These are phyloP conservation scores for Drosophila simulans DNA, from an alignment of 1,140 invertebrate species.

Conservation along the genomic window DNA sequence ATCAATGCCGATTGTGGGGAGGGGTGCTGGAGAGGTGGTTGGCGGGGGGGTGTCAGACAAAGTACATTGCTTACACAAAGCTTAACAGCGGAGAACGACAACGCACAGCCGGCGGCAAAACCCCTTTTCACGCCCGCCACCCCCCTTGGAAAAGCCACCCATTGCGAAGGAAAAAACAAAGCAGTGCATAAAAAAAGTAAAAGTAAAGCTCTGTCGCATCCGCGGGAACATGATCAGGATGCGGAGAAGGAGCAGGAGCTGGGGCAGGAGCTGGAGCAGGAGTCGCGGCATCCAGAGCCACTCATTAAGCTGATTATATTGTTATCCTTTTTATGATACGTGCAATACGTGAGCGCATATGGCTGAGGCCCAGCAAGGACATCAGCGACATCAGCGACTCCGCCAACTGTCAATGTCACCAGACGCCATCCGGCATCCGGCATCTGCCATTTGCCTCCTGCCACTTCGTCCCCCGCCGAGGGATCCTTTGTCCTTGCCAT, in stretches of 20 bases:
- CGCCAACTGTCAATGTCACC: conserved; percentile 47
- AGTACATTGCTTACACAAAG: conserved; percentile 81
- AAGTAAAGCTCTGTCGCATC: conserved; percentile 78
- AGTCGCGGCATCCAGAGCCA: conserved; percentile 59
- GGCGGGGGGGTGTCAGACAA: conserved; percentile 54
- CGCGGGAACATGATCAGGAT: conserved; percentile 31
- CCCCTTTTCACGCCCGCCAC: conserved; percentile 18
- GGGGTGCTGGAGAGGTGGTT: not conserved
- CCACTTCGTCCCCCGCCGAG: conserved; percentile 3
- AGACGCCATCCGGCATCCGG: conserved; percentile 12
- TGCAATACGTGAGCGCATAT: conserved; percentile 83
- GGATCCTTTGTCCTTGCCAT: conserved; percentile 26
- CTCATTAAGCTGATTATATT: conserved; percentile 84
- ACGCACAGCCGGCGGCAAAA: conserved; percentile 66
- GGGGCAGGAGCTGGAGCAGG: conserved; percentile 1
- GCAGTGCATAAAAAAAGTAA: conserved; percentile 78
- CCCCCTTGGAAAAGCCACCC: conserved; percentile 1
- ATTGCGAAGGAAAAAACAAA: conserved; percentile 62
- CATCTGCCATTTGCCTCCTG: not conserved
- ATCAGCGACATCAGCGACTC: conserved; percentile 34
- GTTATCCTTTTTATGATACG: conserved; percentile 84
- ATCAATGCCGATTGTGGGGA: conserved; percentile 63
- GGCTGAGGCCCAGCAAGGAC: conserved; percentile 47
- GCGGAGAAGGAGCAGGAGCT: conserved; percentile 6
- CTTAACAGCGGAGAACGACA: conserved; percentile 71